Evolutionary conservation across 2,113 vertebrate genomes (phyloP), one percentile per base, ranked within the genome.

Genomic region (Columba livia): DNA sequence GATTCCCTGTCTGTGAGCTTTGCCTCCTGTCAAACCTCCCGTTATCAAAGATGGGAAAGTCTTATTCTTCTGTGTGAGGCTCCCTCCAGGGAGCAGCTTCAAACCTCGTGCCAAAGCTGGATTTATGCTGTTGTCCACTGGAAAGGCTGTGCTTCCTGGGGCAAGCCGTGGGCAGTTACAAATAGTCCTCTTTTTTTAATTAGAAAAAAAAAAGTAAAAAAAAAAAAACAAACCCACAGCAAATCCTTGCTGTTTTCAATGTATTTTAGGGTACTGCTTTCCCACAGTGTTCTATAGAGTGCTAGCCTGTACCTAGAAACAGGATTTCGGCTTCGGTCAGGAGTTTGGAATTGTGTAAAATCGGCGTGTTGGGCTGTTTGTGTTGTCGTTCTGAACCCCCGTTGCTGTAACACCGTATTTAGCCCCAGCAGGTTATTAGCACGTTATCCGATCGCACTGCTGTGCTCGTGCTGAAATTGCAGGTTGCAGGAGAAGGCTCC

Each of bases 391-490:
- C 9, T 10, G 57, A 23, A 54, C 6, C 25, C 36, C 25, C 4
- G 0, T 38, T 2, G 24, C 50, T 31, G 18, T 25, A 8, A 19
- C 13, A 1, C 51, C 0, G 3, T 5, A 5, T 21, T 65, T 20
- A 16, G 53, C 2, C 50, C 1, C 65, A 17, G 72, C 50, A 4
- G 66, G n/a, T 44, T 38, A 12, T 34, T 26, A 31, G 26, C 53
- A 5, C 29, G 1, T 28, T 16, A 5, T 15, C 51, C 32, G 71
- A 5, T 38, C 36, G 32, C 32, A 1, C 54, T 34, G 66, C 51
- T 7, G 54, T 3, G 36, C 32, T 9, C 12, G 31, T 19, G 36
- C 81, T 72, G 89, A 28, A 73, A n/a, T 21, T 10, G 42, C 51
- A 47, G 71, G 28, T 51, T 70, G 57, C 32, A 6, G 38, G 67